These are phyloP conservation scores for Drosophila demipolita DNA, from an alignment of 2,888 invertebrate genomes.

Conservation along the genomic window DNA sequence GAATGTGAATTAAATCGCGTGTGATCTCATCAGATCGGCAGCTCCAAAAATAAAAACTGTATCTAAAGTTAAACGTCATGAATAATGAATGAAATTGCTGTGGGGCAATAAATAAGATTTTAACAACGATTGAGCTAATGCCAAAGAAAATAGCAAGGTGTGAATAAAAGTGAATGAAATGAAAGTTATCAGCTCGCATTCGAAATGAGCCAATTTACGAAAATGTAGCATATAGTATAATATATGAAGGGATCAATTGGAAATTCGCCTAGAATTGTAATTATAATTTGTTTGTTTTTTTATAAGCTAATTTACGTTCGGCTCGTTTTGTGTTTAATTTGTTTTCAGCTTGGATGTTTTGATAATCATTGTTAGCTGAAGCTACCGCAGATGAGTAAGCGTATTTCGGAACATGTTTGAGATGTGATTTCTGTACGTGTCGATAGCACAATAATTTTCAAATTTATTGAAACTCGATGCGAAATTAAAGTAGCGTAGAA, in stretches of 20 bases:
- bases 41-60: not conserved
- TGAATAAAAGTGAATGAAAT: slow-evolving; percentile 74
- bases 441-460: slow-evolving; percentile 63
- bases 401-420: slow-evolving; percentile 34
- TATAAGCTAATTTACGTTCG: slow-evolving; percentile 69
- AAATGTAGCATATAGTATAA: slow-evolving; percentile 34
- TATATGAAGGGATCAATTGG: slow-evolving; percentile 30
- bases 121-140: slow-evolving; percentile 53
- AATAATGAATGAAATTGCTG: slow-evolving; percentile 41
- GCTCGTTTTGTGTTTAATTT: slow-evolving; percentile 38
- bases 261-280: slow-evolving; percentile 67
- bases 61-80: slow-evolving; percentile 14
- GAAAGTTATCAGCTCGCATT: slow-evolving; percentile 64
- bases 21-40: slow-evolving; percentile 57
- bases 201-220: slow-evolving; percentile 46
- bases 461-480: slow-evolving; percentile 47
- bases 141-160: slow-evolving; percentile 47
- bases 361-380: slow-evolving; percentile 20
- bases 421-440: slow-evolving; percentile 17
- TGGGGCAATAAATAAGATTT: slow-evolving; percentile 45
- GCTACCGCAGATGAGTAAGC: slow-evolving; percentile 57
- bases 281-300: slow-evolving; percentile 75
- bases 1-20: slow-evolving; percentile 21
- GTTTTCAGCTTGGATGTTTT: slow-evolving; percentile 39
- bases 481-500: slow-evolving; percentile 77